Conservation (phyloP, 2,888 invertebrate genomes). For the Rhamphomyia laevipes region DNA sequence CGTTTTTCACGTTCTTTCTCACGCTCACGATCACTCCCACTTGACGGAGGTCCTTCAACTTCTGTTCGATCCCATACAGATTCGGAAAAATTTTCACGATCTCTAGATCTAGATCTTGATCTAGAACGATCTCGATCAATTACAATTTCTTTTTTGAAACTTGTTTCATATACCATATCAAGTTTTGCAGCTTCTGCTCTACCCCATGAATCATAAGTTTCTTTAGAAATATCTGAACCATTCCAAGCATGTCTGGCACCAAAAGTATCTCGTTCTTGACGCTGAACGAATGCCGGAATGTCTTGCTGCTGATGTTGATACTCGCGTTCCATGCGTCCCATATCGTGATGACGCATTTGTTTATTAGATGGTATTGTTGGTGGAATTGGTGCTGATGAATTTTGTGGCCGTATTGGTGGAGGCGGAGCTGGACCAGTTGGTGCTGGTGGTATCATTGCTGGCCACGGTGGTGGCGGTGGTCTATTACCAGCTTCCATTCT, state of each 20-base stretch:
- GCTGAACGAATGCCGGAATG: constrained; percentile 48
- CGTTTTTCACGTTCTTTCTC: constrained; percentile 37
- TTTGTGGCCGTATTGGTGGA: constrained; percentile 44
- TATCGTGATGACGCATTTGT: constrained; percentile 14
- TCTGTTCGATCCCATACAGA: constrained; percentile 38
- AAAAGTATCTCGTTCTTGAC: constrained; percentile 60
- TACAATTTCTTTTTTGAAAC: constrained; percentile 30
- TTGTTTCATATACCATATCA: constrained; percentile 35
- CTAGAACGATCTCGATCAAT: constrained; percentile 33
- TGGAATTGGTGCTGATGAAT: constrained; percentile 43
- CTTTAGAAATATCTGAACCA: constrained; percentile 28
- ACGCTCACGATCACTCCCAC: constrained; percentile 35
- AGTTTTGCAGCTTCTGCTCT: constrained; percentile 37
- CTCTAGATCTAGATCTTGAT: constrained; percentile 35
- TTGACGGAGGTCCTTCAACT: constrained; percentile 37
- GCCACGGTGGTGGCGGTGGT: constrained; percentile 53
- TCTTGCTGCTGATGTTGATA: constrained; percentile 35
- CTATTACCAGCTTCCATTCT: constrained; percentile 45
- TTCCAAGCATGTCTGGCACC: constrained; percentile 57
- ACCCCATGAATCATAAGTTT: constrained; percentile 37
- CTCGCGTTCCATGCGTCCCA: constrained; percentile 20
- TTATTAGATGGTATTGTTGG: constrained; percentile 53
- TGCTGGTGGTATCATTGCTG: constrained; percentile 51
- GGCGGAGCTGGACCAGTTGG: constrained; percentile 46
- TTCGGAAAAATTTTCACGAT: constrained; percentile 37